Evolutionary conservation across 2,113 vertebrate species (phyloP).

Genomic region (Pampusana beccarii): DNA sequence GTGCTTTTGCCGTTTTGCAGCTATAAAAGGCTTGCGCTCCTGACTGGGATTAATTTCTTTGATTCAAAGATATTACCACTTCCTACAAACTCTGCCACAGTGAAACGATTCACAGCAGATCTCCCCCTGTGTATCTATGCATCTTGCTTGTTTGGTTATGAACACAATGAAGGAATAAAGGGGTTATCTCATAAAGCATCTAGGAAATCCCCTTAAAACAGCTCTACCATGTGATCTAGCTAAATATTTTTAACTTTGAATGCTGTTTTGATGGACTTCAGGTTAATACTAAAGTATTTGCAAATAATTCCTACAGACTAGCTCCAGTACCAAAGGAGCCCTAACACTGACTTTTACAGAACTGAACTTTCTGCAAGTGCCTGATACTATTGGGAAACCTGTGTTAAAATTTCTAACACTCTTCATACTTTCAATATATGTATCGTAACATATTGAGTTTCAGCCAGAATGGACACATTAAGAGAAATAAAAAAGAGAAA

Average conservation of each 20-base stretch:
- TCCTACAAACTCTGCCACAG: background rate
- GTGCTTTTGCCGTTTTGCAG: background rate
- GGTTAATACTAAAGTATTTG: background rate
- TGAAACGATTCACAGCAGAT: background rate
- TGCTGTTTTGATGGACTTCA: background rate
- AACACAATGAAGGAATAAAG: background rate
- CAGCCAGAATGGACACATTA: constrained; percentile 39
- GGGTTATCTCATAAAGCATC: background rate
- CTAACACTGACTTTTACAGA: background rate
- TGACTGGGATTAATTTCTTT: background rate
- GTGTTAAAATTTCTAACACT: background rate
- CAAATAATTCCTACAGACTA: background rate
- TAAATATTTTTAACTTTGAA: background rate
- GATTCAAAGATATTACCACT: background rate
- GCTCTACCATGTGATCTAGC: background rate
- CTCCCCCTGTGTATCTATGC: background rate
- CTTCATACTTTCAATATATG: background rate
- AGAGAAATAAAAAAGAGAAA: rapidly evolving
- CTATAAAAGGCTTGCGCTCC: background rate
- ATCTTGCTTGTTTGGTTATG: background rate
- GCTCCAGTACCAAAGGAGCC: background rate
- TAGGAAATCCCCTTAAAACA: background rate
- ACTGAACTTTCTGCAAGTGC: background rate
- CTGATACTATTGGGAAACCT: background rate
- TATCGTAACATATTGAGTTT: constrained; percentile 43